Evolutionary conservation across 2,113 vertebrate genomes (phyloP).

Genomic region (Malurus cyaneus): DNA sequence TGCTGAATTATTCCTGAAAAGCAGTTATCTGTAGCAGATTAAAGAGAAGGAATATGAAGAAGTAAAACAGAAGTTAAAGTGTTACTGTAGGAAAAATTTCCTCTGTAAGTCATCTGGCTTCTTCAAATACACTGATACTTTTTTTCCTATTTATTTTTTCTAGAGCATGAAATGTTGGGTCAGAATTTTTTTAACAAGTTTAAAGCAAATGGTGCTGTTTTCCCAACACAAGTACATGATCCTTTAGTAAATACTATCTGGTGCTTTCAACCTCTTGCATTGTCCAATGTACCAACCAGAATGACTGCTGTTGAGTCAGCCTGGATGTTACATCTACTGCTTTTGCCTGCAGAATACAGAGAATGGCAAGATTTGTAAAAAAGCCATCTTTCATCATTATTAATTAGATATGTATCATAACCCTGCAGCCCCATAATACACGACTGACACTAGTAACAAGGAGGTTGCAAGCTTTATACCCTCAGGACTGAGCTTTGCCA

Average conservation of each 20-base stretch:
- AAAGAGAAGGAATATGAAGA: not conserved
- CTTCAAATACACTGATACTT: not conserved
- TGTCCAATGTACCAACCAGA: not conserved
- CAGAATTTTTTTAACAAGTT: not conserved
- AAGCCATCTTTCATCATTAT: not conserved
- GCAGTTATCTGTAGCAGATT: not conserved
- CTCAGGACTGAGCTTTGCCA: not conserved
- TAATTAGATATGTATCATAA: not conserved
- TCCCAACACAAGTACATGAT: accelerated
- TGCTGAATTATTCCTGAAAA: not conserved
- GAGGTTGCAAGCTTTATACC: not conserved
- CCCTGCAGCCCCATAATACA: not conserved
- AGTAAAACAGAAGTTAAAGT: not conserved
- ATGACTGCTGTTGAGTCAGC: not conserved
- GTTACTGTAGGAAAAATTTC: not conserved
- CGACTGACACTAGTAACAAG: not conserved
- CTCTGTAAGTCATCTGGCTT: not conserved
- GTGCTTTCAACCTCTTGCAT: not conserved
- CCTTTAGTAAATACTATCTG: not conserved
- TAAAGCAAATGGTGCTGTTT: not conserved
- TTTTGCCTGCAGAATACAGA: not conserved
- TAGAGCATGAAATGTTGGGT: not conserved
- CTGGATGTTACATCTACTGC: not conserved
- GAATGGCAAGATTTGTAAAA: not conserved
- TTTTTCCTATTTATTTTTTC: not conserved